Evolutionary conservation across 2,797 vertebrate genomes (phyloP).

Genomic region (Gymnoscopelus braueri): DNA sequence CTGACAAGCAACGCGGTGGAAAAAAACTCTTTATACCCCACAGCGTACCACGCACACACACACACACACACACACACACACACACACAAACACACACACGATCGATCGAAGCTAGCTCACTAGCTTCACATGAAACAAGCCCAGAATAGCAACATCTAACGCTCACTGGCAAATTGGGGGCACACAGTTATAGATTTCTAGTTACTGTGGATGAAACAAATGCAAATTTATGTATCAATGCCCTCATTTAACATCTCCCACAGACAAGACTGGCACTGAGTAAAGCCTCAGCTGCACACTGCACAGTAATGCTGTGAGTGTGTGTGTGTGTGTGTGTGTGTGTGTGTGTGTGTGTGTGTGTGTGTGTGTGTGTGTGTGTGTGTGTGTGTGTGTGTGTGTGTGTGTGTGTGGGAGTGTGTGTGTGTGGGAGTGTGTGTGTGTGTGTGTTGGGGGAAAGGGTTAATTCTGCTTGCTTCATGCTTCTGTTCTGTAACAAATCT

Average conservation of each 20-base stretch:
- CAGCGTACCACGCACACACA: too few species aligned
- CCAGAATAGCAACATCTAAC: constrained; percentile 45
- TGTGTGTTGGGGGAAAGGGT: neutral
- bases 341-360: constrained; percentile 8
- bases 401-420: constrained; percentile 7
- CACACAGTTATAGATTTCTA: constrained; percentile 50
- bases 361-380: constrained; percentile 15
- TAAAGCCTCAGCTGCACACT: constrained; percentile 55
- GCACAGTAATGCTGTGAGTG: neutral
- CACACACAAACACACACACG: neutral
- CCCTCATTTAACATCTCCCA: constrained; percentile 63
- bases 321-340: too few species aligned
- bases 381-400: neutral
- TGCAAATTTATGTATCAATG: constrained; percentile 73
- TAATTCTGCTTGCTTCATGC: neutral
- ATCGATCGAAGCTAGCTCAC: constrained; percentile 19
- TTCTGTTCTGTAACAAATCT: too few species aligned
- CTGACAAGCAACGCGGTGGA: too few species aligned
- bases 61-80: too few species aligned
- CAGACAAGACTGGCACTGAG: constrained; percentile 53
- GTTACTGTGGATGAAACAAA: constrained; percentile 62
- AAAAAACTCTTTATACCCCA: too few species aligned
- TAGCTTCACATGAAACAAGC: constrained; percentile 37
- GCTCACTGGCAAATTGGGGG: constrained; percentile 51
- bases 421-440: neutral